Evolutionary conservation across 2,888 invertebrate species (phyloP).

Genomic region (Ypsolopha sequella): DNA sequence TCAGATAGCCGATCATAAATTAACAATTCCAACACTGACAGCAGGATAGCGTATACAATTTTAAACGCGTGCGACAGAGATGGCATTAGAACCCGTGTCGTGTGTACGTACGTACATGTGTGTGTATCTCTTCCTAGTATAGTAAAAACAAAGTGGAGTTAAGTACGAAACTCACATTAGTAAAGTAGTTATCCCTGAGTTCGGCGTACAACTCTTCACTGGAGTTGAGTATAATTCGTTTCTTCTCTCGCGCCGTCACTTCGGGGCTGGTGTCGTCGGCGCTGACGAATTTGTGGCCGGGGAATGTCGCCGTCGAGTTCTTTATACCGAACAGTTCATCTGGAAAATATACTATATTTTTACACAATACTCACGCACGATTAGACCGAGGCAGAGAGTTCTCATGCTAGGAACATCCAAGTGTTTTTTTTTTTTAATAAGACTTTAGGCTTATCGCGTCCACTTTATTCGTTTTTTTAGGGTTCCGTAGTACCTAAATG

Average conservation of each 20-base stretch:
- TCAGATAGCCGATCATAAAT: no score
- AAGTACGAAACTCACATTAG: slow-evolving; percentile 73
- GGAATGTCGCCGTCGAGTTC: slow-evolving; percentile 84
- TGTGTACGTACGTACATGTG: no score
- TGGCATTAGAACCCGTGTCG: no score
- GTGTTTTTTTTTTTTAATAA: no score
- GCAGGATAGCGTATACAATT: no score
- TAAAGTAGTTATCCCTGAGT: slow-evolving; percentile 93
- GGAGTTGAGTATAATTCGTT: slow-evolving; percentile 87
- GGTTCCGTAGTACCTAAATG: no score
- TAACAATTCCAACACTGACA: no score
- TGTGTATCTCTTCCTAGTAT: no score
- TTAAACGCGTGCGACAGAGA: no score
- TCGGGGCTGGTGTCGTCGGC: slow-evolving; percentile 73
- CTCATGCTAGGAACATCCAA: neutral
- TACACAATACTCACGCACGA: neutral
- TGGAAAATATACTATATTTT: slow-evolving; percentile 16
- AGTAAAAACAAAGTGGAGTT: no score
- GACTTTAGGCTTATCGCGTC: no score
- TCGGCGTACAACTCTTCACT: slow-evolving; percentile 90
- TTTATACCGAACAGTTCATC: slow-evolving; percentile 95
- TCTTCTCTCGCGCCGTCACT: slow-evolving; percentile 70
- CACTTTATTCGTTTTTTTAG: no score
- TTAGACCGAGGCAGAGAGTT: neutral
- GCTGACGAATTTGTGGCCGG: slow-evolving; percentile 85